Evolutionary conservation across 2,888 invertebrate genomes (phyloP), one percentile per base, ranked within the genome.

Genomic region (Amblyjoppa proteus): DNA sequence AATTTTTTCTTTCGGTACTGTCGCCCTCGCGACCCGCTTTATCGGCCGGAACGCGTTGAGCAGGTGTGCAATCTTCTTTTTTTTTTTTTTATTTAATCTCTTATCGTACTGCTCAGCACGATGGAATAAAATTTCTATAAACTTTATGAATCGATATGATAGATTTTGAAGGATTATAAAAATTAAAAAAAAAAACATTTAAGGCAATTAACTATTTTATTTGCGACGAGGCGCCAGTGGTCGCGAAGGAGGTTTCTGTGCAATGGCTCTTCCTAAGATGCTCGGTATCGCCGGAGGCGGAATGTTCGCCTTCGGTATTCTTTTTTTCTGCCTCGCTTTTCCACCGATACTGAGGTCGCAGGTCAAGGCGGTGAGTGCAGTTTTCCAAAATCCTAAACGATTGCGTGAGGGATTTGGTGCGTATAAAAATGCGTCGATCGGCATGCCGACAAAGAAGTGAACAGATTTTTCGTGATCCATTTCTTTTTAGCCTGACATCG

Each of bases 321-420:
- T 96, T 2, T 96, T 97, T 88, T 97, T 97, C 61, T 97, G 96
- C 96, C 94, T 96, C 1, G 92, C 95, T 25, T 97, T 97, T 91
- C 97, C 97, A 0, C 94, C 95, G 73, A 93, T 97, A 73, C 94
- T 97, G 11, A 96, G 95, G 87, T 95, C 95, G 13, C 96, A 96
- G 94, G 94, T 97, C 34, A 96, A 96, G 91, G 95, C 95, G 95
- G 97, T 97, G 94, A 95, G 95, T 92, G 61, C 45, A 31, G 56
- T 64, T 64, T 71, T 13, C 41, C 31, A 16, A 9, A 31, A 28
- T 28, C 11, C 61, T 25, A 28, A 61, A 5, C 13, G 56, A n/a
- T 9, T 20, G 56, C 20, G 56, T 11, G 7, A 25, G 20, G 20
- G n/a, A 20, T 56, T 20, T 56, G 20, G 7, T 20, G 56, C 2